Percentiles rank a stretch among this genome's conserved stretches.
Evolutionary conservation across 2,113 vertebrate genomes (phyloP).

Genomic region (Osmerus mordax): DNA sequence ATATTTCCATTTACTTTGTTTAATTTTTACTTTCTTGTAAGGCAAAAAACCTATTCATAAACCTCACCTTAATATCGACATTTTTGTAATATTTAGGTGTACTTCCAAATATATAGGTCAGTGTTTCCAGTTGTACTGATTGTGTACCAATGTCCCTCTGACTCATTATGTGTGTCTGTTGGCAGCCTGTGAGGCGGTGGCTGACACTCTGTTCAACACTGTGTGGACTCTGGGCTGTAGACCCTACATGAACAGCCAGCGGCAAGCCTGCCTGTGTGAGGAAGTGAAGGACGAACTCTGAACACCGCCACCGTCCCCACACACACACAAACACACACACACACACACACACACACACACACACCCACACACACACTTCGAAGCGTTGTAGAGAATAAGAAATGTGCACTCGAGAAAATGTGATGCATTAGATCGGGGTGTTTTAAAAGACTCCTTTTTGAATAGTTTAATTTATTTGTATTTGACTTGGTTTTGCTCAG

Average conservation of each 20-base stretch:
- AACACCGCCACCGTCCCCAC: background rate
- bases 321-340: background rate
- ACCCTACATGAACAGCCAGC: constrained; percentile 97
- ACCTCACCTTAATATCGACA: too few relatives aligned
- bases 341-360: constrained; percentile 14
- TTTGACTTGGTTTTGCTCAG: constrained; percentile 16
- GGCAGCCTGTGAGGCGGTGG: constrained; percentile 88
- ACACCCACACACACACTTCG: constrained; percentile 2
- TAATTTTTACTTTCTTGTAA: too few relatives aligned
- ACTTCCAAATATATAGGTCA: too few relatives aligned
- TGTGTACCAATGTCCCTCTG: background rate
- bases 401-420: background rate
- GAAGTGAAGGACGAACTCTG: constrained; percentile 93
- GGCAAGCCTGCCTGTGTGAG: constrained; percentile 84
- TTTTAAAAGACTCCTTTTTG: constrained; percentile 11
- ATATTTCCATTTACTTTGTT: too few relatives aligned
- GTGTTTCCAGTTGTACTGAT: too few relatives aligned
- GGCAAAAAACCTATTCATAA: too few relatives aligned
- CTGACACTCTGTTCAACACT: constrained; percentile 90
- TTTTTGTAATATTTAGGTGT: too few relatives aligned
- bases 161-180: background rate
- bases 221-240: constrained; percentile 96
- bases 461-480: constrained; percentile 54
- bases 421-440: background rate
- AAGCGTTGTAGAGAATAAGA: background rate